Base-by-base conservation (phyloP, 2,888 invertebrate species). In the Trichopoda pennipes region DNA sequence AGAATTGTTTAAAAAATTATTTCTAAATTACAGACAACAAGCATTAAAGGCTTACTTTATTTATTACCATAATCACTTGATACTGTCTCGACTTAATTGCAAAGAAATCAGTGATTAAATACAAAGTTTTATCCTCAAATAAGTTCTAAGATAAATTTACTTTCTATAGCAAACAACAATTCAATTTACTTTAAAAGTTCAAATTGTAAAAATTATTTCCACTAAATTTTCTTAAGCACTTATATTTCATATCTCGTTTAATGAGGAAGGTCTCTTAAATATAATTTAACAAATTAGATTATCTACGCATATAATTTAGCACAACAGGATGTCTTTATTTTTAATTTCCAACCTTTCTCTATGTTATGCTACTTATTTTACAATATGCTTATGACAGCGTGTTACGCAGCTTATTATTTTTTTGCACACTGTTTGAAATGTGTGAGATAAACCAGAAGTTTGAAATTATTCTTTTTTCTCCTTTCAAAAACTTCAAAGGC, bases 311-410 rank as follows among this genome's bases (percentile, higher is more conserved):
- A 74, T 74, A 73, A 73, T 77, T 49, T 49, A 69, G 61, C 73
- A 23, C 77, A 49, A 9, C 77, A 53, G 77, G 77, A 77, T 74
- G 16, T 68, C 66, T 61, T 70, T 6, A 66, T 76, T 76, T 73
- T 28, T 23, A 35, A 42, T 58, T n/a, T 51, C n/a, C 56, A 61
- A 66, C 23, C 58, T 56, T 70, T 60, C 32, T 9, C 19, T 23
- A n/a, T 16, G 47, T 28, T 49, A 21, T 51, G 60, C 60, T 72
- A 55, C 68, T 68, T 66, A 76, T 80, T 68, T 49, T 23, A 38
- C 68, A 77, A 81, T 74, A 81, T 78, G 64, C 32, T 55, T 70
- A 64, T 78, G 69, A 78, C 61, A 77, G 63, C 55, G 21, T 51
- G 44, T 12, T 32, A 21, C 28, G 49, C 35, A 60, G 66, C 42